Conservation (phyloP, 2,113 vertebrate species). For the Acrocephalus kingi region DNA sequence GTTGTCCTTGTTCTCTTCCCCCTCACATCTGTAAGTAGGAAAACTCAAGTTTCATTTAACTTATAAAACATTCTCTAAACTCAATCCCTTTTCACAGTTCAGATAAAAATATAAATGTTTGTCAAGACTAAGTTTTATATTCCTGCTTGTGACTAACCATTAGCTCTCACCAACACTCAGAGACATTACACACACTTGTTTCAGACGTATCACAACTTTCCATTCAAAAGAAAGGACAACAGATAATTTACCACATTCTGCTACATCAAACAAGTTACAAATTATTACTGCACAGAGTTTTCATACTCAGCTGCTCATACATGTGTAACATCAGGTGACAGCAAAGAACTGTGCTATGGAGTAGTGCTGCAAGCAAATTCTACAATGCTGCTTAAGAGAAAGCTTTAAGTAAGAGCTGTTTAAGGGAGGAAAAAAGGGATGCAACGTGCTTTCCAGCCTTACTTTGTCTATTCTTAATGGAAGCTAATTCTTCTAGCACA, state of each 20-base stretch:
- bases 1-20: not conserved
- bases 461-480: slow-evolving; percentile 99
- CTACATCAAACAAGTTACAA: not conserved
- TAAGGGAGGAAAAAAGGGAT: not conserved
- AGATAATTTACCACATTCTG: not conserved
- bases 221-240: not conserved
- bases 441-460: slow-evolving; percentile 70
- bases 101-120: not conserved
- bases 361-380: not conserved
- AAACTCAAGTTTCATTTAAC: not conserved
- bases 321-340: not conserved
- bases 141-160: not conserved
- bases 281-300: not conserved
- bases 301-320: not conserved
- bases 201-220: not conserved
- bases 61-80: not conserved
- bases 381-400: not conserved
- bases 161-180: not conserved
- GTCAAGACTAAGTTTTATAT: not conserved
- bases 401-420: not conserved
- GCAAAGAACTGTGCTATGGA: not conserved
- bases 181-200: not conserved
- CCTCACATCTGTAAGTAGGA: not conserved
- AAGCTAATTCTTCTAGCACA: slow-evolving; percentile 97
- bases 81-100: not conserved